Evolutionary conservation across 1,140 invertebrate species (phyloP), one percentile per base, ranked within the genome.

Genomic region (Araneus ventricosus): DNA sequence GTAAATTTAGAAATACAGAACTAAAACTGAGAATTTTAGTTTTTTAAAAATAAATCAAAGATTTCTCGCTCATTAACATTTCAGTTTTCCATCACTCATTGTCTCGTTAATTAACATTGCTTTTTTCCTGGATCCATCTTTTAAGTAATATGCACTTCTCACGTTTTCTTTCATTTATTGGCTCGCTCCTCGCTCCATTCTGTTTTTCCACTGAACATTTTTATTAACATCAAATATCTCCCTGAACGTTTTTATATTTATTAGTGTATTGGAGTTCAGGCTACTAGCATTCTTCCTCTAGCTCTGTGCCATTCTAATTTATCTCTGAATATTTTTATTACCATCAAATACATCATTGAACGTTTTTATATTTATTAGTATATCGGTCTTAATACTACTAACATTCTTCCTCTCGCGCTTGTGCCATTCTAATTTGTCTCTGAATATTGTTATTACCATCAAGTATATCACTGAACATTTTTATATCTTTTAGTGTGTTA

Each of bases 1-100:
- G 20, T 75, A 37, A 75, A 75, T 75, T 75, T 37, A 75, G 30
- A 75, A 75, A 75, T 34, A 75, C 30, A 75, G 2, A 75, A 70
- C 14, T 10, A 14, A 67, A 30, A 75, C 4, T 75, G 63, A n/a
- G 24, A 67, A n/a, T 67, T 27, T 30, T 67, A 67, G 27, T 0
- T 14, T 52, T 63, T 24, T 5, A 63, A 75, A 70, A 75, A 34
- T 20, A 34, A 22, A 20, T 30, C 34, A 37, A 34, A 37, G 30
- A 75, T 75, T 75, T 20, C 63, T n/a, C 24, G 45, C 70, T 75
- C 70, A 75, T 75, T 75, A 75, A 20, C 30, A 22, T 20, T 75
- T 20, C 22, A 20, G n/a, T 75, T 37, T 34, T 75, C 10, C 17
- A 75, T 75, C 70, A 75, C 37, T 75, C 70, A 75, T 75, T 75